phyloP scores from a whole-genome alignment of 2,797 vertebrate species.

The Enteromius fasciolatus region DNA sequence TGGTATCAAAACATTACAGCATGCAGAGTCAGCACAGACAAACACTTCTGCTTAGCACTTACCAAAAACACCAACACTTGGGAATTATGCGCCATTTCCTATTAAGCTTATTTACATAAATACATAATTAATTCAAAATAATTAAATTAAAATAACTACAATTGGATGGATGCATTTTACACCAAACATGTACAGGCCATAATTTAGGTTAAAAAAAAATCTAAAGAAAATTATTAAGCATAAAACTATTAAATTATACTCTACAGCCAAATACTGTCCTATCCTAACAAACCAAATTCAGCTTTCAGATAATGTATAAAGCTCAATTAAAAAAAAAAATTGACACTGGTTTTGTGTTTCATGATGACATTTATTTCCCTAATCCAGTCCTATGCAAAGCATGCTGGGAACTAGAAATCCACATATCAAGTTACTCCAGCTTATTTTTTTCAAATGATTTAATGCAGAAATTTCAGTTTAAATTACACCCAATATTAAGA shows the following conservation, averaged over 20 bases:
- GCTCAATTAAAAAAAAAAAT: too few relatives aligned
- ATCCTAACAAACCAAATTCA: too few relatives aligned
- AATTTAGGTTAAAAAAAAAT: background rate
- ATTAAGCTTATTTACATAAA: background rate
- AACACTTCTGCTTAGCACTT: background rate
- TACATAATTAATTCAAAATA: background rate
- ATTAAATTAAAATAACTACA: background rate
- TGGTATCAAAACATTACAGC: background rate
- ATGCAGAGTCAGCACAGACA: background rate
- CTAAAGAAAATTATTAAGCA: too few relatives aligned
- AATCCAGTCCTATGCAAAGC: background rate
- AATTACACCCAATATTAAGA: too few relatives aligned
- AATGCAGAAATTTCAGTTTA: too few relatives aligned
- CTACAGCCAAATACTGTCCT: too few relatives aligned
- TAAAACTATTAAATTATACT: too few relatives aligned
- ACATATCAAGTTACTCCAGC: background rate
- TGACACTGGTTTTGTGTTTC: too few relatives aligned
- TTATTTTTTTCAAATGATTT: too few relatives aligned
- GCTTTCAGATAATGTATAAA: too few relatives aligned
- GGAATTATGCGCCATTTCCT: background rate
- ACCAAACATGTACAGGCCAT: background rate
- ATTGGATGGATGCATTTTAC: background rate
- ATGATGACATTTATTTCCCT: too few relatives aligned
- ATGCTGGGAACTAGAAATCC: background rate
- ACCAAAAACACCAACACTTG: background rate